A percentile compares a stretch with the other conserved stretches of the same genome.
Conservation (phyloP, 2,113 vertebrate species). For the Epinephelus cyanopodus region DNA sequence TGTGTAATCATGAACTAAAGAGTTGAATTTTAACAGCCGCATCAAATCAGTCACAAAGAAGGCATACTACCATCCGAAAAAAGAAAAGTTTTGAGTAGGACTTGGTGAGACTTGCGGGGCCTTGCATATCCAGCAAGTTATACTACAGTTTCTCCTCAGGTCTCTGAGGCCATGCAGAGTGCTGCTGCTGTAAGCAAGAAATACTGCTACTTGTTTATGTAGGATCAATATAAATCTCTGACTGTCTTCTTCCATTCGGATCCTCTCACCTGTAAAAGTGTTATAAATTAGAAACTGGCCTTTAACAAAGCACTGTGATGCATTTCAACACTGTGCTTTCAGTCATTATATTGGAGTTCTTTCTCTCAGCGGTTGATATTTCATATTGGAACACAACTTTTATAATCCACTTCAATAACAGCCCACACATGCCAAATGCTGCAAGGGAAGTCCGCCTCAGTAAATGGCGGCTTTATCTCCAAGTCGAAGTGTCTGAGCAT, state of each 20-base stretch:
- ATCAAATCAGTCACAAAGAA: no score
- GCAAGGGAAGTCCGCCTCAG: not conserved
- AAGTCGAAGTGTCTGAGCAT: slow-evolving; percentile 6
- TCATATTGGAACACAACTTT: not conserved
- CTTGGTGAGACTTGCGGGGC: not conserved
- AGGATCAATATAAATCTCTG: not conserved
- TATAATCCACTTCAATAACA: not conserved
- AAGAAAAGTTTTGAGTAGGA: not conserved
- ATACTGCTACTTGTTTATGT: no score
- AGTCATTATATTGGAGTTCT: not conserved
- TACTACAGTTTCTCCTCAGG: no score
- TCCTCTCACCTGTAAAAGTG: not conserved
- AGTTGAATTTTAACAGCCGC: not conserved
- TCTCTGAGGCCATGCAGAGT: no score
- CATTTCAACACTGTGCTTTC: not conserved
- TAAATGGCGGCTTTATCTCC: slow-evolving; percentile 27
- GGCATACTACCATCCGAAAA: no score
- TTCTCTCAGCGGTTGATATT: not conserved
- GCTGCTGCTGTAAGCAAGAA: not conserved
- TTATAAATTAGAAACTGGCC: not conserved
- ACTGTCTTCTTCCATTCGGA: not conserved
- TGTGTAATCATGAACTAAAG: no score
- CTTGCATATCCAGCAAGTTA: no score
- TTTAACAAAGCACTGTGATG: not conserved
- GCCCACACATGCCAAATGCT: not conserved